Base-by-base conservation (phyloP, 64 coral and sea anemone species). In the Cladopsammia gracilis region DNA sequence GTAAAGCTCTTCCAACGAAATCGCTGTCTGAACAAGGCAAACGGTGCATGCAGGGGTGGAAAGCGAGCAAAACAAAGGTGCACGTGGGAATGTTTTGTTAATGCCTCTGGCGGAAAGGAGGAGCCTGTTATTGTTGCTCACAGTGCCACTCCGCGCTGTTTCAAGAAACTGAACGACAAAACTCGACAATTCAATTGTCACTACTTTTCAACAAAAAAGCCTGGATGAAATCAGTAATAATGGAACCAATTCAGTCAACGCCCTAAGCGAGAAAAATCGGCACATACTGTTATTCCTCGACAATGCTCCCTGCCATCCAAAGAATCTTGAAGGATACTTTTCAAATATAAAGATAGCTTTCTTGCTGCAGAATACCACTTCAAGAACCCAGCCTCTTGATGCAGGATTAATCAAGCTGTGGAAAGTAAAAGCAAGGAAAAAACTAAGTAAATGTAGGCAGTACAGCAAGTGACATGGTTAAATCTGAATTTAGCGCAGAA, bases 11-110 rank as follows among this genome's bases (percentile, higher is more conserved):
- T n/a, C n/a, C n/a, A n/a, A n/a, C n/a, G n/a, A n/a, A n/a, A n/a
- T n/a, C n/a, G n/a, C n/a, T n/a, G n/a, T n/a, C n/a, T n/a, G n/a
- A n/a, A n/a, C n/a, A n/a, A n/a, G n/a, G n/a, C n/a, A n/a, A n/a
- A 82, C 71, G 71, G 42, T n/a, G n/a, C n/a, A n/a, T 89, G 87
- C 52, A 13, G 58, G 26, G 71, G 87, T 45, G 87, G 87, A 10
- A 89, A 90, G 74, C 43, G 62, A 69, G 88, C 88, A 6, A 90
- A 90, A 34, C 88, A 90, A 72, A 68, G 88, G 64, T 43, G 48
- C 25, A 80, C 75, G 15, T 61, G 23, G 18, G 88, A 73, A 65
- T 90, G 79, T 69, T 86, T 86, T 86, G 82, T 85, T 10, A n/a
- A 18, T 26, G 60, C 82, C 16, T 45, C 76, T 18, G 89, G 78